Evolutionary conservation across 2,113 vertebrate genomes (phyloP), one percentile per base, ranked within the genome.

Genomic region (Hypocryptadius cinnamomeus): DNA sequence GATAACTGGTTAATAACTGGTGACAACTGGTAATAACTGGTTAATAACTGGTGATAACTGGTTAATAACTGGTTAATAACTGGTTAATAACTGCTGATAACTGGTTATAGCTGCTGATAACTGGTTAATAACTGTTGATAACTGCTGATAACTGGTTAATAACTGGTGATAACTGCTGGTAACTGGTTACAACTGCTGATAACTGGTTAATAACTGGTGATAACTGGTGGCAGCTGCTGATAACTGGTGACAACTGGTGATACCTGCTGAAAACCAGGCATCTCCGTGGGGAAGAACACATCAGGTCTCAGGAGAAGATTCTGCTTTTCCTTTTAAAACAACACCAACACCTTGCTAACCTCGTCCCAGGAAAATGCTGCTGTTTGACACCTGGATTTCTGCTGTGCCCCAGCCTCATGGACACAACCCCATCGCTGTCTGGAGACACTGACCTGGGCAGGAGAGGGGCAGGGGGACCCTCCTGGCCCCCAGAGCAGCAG

Each of bases 371-470:
- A 27, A 33, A 79, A 24, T 0, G 5, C 59, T 42, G 31, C 30
- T n/a, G 10, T 15, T 20, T 18, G 70, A 22, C 8, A 20, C 4
- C 4, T 0, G 16, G 35, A 10, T 73, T 86, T 31, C 20, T 68
- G 30, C 6, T 24, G 73, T 39, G 33, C 15, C 56, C 31, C n/a
- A 35, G 14, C 9, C 65, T 39, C 15, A 1, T 0, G 4, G 42
- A 8, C 12, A 37, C 31, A 35, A 1, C 22, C 2, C 2, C 27
- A 27, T 6, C 74, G 45, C 47, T 44, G 53, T 35, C 37, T 48
- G 40, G 8, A 19, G 37, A 8, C 0, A 5, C 1, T 45, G 87
- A 5, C 30, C 5, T 7, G 37, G 8, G 51, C 54, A 37, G 77
- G 11, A 44, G 10, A 39, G 11, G 18, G 44, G 19, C 0, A 1